Conservation (phyloP, 2,888 invertebrate genomes). For the Synanthedon myopaeformis region DNA sequence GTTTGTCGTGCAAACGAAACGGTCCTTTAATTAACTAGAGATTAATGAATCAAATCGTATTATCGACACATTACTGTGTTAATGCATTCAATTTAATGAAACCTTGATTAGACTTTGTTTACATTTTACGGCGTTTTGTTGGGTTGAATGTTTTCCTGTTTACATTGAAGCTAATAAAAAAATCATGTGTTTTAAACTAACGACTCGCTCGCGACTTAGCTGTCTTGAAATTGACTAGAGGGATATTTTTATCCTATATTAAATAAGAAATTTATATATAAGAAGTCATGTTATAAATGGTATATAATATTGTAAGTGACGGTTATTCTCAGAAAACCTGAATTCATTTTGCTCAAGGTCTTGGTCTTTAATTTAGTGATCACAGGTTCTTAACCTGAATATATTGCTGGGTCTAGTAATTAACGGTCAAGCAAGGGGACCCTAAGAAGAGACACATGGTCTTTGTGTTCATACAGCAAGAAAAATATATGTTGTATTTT, state of each 20-base stretch:
- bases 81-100: constrained; percentile 19
- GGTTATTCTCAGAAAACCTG: too few relatives aligned
- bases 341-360: constrained; percentile 4
- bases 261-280: too few relatives aligned
- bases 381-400: constrained; percentile 45
- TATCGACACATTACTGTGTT: constrained; percentile 31
- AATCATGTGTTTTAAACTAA: too few relatives aligned
- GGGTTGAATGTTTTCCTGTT: constrained; percentile 1
- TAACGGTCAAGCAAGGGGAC: constrained; percentile 18
- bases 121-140: constrained; percentile 9
- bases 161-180: not conserved
- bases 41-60: constrained; percentile 27
- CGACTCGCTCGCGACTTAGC: too few relatives aligned
- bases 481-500: constrained; percentile 11
- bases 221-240: too few relatives aligned
- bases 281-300: too few relatives aligned
- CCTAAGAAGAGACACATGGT: constrained; percentile 1
- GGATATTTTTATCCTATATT: too few relatives aligned
- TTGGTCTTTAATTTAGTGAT: constrained; percentile 50
- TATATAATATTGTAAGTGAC: too few relatives aligned
- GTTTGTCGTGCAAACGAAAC: constrained; percentile 35
- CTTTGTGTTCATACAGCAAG: constrained; percentile 6
- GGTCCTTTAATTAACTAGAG: constrained; percentile 39
- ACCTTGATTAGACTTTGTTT: constrained; percentile 22
- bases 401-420: constrained; percentile 39